These are phyloP conservation scores for Hylia prasina DNA, from an alignment of 2,113 vertebrate species.

Conservation along the genomic window DNA sequence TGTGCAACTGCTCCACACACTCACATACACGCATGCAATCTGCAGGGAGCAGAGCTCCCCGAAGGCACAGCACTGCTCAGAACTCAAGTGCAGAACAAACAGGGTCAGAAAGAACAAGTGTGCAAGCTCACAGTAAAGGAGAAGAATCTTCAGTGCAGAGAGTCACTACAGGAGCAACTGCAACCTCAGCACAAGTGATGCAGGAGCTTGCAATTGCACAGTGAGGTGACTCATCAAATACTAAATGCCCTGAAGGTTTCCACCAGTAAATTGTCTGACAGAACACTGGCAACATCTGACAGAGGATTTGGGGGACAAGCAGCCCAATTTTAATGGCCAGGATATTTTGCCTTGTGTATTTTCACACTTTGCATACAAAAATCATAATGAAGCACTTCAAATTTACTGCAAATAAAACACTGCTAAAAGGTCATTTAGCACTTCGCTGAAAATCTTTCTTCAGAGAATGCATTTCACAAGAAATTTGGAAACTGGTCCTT, in stretches of 20 bases:
- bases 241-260: neutral
- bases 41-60: neutral
- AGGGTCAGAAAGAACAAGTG: neutral
- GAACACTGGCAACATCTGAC: neutral
- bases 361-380: neutral
- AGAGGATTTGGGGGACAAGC: rapidly evolving
- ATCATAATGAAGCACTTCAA: neutral
- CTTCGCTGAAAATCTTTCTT: neutral
- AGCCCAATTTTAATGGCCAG: neutral
- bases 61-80: neutral
- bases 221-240: neutral
- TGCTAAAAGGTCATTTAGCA: neutral
- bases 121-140: neutral
- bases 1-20: neutral
- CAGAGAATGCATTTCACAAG: neutral
- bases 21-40: rapidly evolving
- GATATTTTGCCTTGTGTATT: neutral
- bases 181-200: neutral
- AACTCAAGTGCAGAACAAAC: neutral
- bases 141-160: neutral
- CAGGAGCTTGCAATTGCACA: neutral
- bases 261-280: neutral
- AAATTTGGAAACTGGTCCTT: neutral
- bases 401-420: neutral
- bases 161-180: neutral